phyloP scores from a whole-genome alignment of 2,797 vertebrate species.

The Tadarida brasiliensis region DNA sequence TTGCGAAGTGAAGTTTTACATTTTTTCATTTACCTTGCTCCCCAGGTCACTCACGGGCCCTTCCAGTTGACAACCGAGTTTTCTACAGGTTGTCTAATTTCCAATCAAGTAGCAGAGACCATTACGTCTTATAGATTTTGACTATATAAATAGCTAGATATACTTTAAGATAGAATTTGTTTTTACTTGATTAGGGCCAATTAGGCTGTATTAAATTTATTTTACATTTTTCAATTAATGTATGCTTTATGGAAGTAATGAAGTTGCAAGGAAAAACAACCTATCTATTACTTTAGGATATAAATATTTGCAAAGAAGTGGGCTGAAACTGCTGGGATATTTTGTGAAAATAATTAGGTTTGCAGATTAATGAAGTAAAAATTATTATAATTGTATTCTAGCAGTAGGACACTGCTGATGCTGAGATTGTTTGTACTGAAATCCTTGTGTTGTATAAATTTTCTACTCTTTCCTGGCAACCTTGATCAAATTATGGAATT shows the following conservation, averaged over 20 bases:
- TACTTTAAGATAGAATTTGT: conserved; percentile 47
- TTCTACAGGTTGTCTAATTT: not conserved
- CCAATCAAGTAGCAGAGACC: not conserved
- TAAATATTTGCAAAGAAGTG: conserved; percentile 65
- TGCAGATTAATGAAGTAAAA: conserved; percentile 74
- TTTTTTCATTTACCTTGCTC: not conserved
- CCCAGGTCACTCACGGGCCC: not conserved
- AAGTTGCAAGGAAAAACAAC: conserved; percentile 49
- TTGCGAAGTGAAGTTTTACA: not conserved
- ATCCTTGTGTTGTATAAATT: conserved; percentile 17
- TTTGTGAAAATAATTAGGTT: conserved; percentile 72
- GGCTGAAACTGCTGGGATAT: conserved; percentile 62
- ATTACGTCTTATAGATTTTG: not conserved
- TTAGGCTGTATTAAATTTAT: conserved; percentile 65
- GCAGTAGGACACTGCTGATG: conserved; percentile 28
- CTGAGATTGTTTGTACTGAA: conserved; percentile 32
- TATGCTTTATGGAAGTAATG: conserved; percentile 60
- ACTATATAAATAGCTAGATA: not conserved
- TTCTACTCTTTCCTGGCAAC: not conserved
- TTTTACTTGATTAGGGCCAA: conserved; percentile 64
- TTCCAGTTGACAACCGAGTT: not conserved
- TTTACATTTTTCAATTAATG: conserved; percentile 57
- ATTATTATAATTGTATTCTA: conserved; percentile 65
- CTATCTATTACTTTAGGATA: conserved; percentile 3
- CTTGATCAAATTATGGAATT: not conserved